Base-by-base conservation (phyloP, 2,113 vertebrate species). In the Cavia porcellus region DNA sequence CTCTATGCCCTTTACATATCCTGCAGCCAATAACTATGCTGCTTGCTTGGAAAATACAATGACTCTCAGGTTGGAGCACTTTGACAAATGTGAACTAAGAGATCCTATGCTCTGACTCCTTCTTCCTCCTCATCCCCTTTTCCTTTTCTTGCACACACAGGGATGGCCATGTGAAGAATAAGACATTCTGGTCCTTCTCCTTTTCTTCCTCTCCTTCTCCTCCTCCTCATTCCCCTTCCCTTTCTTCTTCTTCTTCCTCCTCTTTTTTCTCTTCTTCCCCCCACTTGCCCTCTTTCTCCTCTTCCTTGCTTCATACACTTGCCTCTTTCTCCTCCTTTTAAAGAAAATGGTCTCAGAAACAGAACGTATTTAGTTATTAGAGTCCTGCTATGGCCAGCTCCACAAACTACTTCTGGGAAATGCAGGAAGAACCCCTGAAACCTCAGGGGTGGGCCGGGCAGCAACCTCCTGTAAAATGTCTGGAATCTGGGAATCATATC, bases 1-100 rank as follows among this genome's bases (percentile, higher is more conserved):
- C 92, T 96, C 55, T 28, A 1, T 97, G 98, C 94, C 97, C 97
- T 98, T 98, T 98, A 93, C 81, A 35, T 92, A 77, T 66, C 57
- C 80, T 91, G 5, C 45, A 96, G 96, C 94, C 97, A 90, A 97
- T 98, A 94, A 91, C 68, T 86, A 14, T 30, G 84, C 83, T 87
- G 61, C 66, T 11, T 95, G 25, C 66, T 86, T 95, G 74, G 84
- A 38, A 82, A 96, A 85, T 66, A 61, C 50, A 86, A 9, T 42
- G 59, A 83, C 75, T 80, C 72, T 97, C 10, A 32, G 66, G n/a
- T 81, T 89, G 59, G 80, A 72, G 86, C 59, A 47, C 66, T 80
- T 89, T 74, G 82, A 52, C 64, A 96, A 96, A 24, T 64, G 30
- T 25, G 13, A 77, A 38, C n/a, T 17, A 86, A 97, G 83, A 93